phyloP scores from a whole-genome alignment of 2,797 vertebrate species.

The Amblyopsis hoosieri region DNA sequence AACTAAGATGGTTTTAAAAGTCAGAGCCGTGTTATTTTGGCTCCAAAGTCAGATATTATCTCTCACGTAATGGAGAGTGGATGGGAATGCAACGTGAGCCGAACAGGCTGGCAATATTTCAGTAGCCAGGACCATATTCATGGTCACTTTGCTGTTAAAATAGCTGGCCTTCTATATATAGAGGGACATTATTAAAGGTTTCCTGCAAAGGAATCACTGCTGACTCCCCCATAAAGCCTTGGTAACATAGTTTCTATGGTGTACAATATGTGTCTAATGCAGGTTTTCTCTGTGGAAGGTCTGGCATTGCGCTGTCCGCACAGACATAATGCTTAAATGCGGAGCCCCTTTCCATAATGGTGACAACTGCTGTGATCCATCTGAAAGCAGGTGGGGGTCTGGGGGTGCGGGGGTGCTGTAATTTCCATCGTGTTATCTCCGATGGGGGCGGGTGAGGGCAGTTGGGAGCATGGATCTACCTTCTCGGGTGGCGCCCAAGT shows the following conservation, averaged over 20 bases:
- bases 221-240: constrained; percentile 34
- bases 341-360: constrained; percentile 55
- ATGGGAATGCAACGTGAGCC: constrained; percentile 58
- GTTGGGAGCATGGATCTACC: constrained; percentile 10
- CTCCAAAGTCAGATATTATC: constrained; percentile 49
- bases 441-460: constrained; percentile 4
- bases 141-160: constrained; percentile 2
- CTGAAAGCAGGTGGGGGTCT: constrained; percentile 26
- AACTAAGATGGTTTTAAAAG: constrained; percentile 42
- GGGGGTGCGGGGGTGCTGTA: constrained; percentile 15
- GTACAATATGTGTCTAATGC: constrained; percentile 48
- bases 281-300: constrained; percentile 40
- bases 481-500: constrained; percentile 71
- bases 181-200: constrained; percentile 44
- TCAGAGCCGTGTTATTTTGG: constrained; percentile 30
- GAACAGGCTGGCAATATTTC: constrained; percentile 22
- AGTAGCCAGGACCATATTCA: constrained; percentile 6
- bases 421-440: constrained; percentile 60
- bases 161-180: constrained; percentile 12
- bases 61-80: constrained; percentile 62
- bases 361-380: constrained; percentile 65
- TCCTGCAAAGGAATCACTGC: constrained; percentile 33
- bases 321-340: constrained; percentile 39
- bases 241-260: constrained; percentile 55
- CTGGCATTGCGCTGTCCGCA: constrained; percentile 47